Evolutionary conservation across 2,797 vertebrate species (phyloP).

Genomic region (Eleutherodactylus coqui): DNA sequence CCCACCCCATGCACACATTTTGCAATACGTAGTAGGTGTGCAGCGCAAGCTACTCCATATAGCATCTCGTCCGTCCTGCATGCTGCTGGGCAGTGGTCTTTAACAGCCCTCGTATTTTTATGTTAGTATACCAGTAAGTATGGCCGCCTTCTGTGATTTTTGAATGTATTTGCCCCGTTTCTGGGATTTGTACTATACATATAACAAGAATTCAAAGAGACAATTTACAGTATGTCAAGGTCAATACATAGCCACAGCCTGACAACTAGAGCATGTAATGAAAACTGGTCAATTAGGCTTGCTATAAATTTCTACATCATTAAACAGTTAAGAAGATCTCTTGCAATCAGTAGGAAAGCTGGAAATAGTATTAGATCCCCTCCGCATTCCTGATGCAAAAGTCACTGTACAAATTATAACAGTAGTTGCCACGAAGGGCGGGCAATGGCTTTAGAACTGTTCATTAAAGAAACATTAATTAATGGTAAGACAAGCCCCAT

Average conservation of each 20-base stretch:
- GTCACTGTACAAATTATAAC: neutral
- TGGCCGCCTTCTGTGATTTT: no score
- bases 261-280: slow-evolving; percentile 42
- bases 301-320: neutral
- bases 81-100: no score
- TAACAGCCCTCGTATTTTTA: no score
- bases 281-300: slow-evolving; percentile 3
- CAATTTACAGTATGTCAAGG: slow-evolving; percentile 17
- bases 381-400: neutral
- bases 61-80: no score
- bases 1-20: no score
- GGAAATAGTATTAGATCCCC: neutral
- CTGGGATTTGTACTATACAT: neutral
- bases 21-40: no score
- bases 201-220: neutral
- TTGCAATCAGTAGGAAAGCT: neutral
- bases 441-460: neutral
- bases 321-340: neutral
- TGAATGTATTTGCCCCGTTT: no score
- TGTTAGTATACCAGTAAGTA: no score
- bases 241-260: slow-evolving; percentile 24
- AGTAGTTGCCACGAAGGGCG: neutral
- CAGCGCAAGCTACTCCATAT: no score
- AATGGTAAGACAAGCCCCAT: no score
- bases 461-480: neutral